These are phyloP conservation scores for Temnothorax curvispinosus DNA, from an alignment of 1,140 invertebrate species.

Conservation along the genomic window DNA sequence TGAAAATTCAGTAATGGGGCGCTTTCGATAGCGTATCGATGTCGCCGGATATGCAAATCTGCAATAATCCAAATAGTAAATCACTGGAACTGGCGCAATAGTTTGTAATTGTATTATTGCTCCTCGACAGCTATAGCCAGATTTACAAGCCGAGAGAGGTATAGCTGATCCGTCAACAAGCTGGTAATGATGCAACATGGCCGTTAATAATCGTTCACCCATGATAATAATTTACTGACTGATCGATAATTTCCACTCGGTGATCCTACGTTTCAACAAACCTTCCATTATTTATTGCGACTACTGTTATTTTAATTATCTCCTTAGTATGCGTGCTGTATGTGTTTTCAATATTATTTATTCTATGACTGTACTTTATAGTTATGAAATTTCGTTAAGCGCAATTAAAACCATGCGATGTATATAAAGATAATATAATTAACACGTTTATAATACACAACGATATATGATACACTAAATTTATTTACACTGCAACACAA, in stretches of 20 bases:
- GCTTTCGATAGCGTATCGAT: constrained; percentile 53
- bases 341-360: background rate
- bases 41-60: constrained; percentile 54
- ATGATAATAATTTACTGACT: constrained; percentile 47
- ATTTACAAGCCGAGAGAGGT: constrained; percentile 50
- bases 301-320: constrained; percentile 19
- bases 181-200: constrained; percentile 57
- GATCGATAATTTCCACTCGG: constrained; percentile 50
- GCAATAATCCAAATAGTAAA: constrained; percentile 60
- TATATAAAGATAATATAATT: constrained; percentile 28
- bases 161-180: constrained; percentile 51
- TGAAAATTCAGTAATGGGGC: constrained; percentile 37
- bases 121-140: constrained; percentile 49
- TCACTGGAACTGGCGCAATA: constrained; percentile 55
- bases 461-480: constrained; percentile 19
- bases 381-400: constrained; percentile 2
- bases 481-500: constrained; percentile 24
- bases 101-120: constrained; percentile 61
- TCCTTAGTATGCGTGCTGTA: background rate
- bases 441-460: constrained; percentile 18
- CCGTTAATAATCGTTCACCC: constrained; percentile 48
- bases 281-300: constrained; percentile 14
- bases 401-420: background rate
- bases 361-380: background rate
- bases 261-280: constrained; percentile 8